Evolutionary conservation across 2,113 vertebrate genomes (phyloP).

Genomic region (Fregetta grallaria): DNA sequence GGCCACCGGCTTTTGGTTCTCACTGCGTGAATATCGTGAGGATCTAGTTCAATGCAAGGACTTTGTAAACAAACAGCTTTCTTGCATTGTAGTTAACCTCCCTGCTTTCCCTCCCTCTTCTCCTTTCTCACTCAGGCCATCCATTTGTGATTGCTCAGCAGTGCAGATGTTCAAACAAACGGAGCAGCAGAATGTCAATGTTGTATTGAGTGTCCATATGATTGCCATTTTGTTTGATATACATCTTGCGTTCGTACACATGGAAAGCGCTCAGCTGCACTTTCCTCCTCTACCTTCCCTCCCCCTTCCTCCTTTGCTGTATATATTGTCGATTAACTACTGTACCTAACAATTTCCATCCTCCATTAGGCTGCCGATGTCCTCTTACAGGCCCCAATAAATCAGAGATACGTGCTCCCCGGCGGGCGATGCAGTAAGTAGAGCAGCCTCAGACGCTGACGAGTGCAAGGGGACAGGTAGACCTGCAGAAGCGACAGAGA

Average conservation of each 20-base stretch:
- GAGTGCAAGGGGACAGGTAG: constrained; percentile 1
- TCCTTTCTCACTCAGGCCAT: constrained; percentile 18
- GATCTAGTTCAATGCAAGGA: neutral
- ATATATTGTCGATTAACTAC: constrained; percentile 47
- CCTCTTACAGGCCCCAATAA: neutral
- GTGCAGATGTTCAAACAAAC: constrained; percentile 1
- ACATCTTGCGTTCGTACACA: neutral
- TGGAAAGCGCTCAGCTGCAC: neutral
- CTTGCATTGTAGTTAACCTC: neutral
- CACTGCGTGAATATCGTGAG: neutral
- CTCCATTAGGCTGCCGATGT: neutral
- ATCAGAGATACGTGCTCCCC: neutral
- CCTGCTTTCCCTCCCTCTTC: neutral
- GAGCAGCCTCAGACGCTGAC: neutral
- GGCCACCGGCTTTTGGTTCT: constrained; percentile 7
- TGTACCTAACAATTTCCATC: constrained; percentile 21
- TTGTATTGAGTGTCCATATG: neutral
- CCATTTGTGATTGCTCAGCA: constrained; percentile 24
- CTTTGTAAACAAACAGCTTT: neutral
- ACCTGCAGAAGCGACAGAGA: constrained; percentile 2
- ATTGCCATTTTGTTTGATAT: constrained; percentile 54
- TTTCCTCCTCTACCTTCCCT: constrained; percentile 4
- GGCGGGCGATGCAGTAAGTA: neutral
- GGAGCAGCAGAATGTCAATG: constrained; percentile 42
- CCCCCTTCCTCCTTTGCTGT: constrained; percentile 21